Evolutionary conservation across 2,797 vertebrate species (phyloP), one percentile per base, ranked within the genome.

Genomic region (Brotula barbata): DNA sequence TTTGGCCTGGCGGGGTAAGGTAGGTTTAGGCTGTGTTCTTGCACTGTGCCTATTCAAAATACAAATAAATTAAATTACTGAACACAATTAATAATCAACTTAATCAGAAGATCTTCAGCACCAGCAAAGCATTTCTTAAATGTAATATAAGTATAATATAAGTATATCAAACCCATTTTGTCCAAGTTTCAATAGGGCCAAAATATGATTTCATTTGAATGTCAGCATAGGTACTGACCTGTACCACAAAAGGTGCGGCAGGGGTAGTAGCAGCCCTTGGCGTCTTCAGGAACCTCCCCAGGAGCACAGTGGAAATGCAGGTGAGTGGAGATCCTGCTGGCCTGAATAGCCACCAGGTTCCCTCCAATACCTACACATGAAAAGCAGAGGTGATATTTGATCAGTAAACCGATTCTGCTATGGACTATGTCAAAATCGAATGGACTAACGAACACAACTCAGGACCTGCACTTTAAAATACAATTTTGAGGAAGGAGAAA

Each of bases 331-430:
- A 99, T 94, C 73, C 97, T 92, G 87, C 97, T 99, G 64, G 97
- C 94, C 89, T 99, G 97, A 71, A 98, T 98, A 66, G 97, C 96
- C 51, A 98, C 97, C 70, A 99, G 88, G 85, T 99, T 99, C 23
- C 97, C 97, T 62, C 97, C 97, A 21, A 98, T 98, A 76, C 96
- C 96, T 99, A 86, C 36, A 89, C 0, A 50, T 36, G 17, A 20
- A 21, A 19, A 20, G 7, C 1, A 20, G n/a, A 3, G 14, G 7
- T 39, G 37, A n/a, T 6, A 15, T 39, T 11, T 33, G 31, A 33
- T 33, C 5, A 33, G 31, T 33, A 33, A 33, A 2, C 6, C 11
- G 31, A 33, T 33, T 33, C 31, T 33, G 11, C 31, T 11, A 10
- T 10, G 31, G 31, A 2, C 31, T 33, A 33, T 10, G 42, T 44